Evolutionary conservation across 2,888 invertebrate genomes (phyloP), one percentile per base, ranked within the genome.

Genomic region (Sialis fuliginosa): DNA sequence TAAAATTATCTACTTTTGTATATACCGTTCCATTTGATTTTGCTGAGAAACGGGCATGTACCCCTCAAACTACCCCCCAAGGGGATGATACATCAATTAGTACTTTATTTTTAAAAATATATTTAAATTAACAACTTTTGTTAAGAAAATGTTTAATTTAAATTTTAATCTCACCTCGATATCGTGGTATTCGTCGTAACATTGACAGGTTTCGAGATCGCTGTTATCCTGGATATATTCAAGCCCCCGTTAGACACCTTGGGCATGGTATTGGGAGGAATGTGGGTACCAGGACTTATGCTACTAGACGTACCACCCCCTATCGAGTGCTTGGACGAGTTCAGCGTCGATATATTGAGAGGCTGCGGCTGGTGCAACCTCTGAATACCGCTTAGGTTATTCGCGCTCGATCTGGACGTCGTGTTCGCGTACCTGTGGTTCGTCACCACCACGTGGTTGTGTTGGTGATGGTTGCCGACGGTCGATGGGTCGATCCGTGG

Each of bases 341-440:
- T 76, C 56, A 82, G 63, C 48, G 80, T 77, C 55, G 79, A 73
- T 51, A 77, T 75, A 62, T 80, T 80, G 52, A 80, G 67, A 47
- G 79, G 76, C 55, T 78, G 75, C 56, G 76, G 63, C 22, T 60
- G 56, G 5, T 42, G 42, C 12, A 31, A 12, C 8, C 32, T 33
- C 34, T 6, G 34, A 1, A 32, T 33, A n/a, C 37, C 37, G 33
- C 34, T 7, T 8, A 41, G 9, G 30, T 41, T 41, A 10, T 10
- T 9, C 41, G 41, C 37, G 10, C 10, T 10, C 37, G 37, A 37
- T 2, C 37, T n/a, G 7, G n/a, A 37, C 7, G 10, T n/a, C 10
- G n/a, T n/a, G 6, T n/a, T 9, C 35, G 35, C 22, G 12, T 37
- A 37, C 7, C 37, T n/a, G 37, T 37, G 37, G 10, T n/a, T 9